phyloP scores from a whole-genome alignment of 2,888 invertebrate genomes.

The Cybosia mesomella region DNA sequence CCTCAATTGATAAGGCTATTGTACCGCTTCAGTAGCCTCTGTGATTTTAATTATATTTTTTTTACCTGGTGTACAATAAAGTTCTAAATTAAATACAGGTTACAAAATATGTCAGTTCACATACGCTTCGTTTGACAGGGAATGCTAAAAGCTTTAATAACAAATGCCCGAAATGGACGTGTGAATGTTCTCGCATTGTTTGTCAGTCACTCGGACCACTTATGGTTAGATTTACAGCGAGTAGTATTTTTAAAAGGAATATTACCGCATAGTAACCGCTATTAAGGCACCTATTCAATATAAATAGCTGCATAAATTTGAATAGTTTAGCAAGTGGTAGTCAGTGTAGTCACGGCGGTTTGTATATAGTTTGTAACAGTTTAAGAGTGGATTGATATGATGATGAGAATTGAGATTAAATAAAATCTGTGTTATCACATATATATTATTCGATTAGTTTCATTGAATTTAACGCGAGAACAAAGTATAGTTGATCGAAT shows the following conservation, averaged over 20 bases:
- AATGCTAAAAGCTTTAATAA: conserved; percentile 10
- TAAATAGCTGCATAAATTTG: conserved; percentile 4
- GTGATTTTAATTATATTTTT: too few species aligned
- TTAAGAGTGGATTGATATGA: neutral
- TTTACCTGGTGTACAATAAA: too few species aligned
- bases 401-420: too few species aligned
- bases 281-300: neutral
- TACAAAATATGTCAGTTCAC: neutral
- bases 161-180: neutral
- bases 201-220: conserved; percentile 5
- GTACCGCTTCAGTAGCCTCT: too few species aligned
- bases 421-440: too few species aligned
- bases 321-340: neutral
- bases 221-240: conserved; percentile 1
- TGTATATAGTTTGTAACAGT: neutral
- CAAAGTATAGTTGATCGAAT: too few species aligned
- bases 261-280: neutral
- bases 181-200: conserved; percentile 14
- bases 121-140: neutral
- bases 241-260: neutral
- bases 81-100: neutral
- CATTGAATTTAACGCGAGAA: too few species aligned
- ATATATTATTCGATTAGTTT: too few species aligned
- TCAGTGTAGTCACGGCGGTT: neutral
- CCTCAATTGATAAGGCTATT: too few species aligned